phyloP scores from a whole-genome alignment of 2,888 invertebrate genomes.

The Calliphora vomitoria region DNA sequence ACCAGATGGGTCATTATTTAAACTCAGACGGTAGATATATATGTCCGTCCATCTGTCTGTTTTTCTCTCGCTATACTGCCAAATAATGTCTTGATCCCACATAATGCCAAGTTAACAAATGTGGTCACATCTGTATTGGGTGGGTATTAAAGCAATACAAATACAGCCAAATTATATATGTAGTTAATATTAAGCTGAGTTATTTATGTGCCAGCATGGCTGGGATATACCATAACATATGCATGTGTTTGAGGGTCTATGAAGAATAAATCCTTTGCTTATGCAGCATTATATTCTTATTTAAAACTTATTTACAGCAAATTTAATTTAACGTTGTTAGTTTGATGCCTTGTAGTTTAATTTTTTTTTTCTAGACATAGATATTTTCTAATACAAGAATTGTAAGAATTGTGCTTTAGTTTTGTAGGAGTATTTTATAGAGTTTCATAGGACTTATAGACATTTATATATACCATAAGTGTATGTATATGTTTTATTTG shows the following conservation, averaged over 20 bases:
- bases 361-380: constrained; percentile 15
- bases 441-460: background rate
- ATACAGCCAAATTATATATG: background rate
- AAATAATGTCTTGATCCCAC: constrained; percentile 15
- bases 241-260: background rate
- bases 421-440: background rate
- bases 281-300: background rate
- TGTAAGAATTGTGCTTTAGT: background rate
- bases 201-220: background rate
- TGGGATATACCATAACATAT: background rate
- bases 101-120: constrained; percentile 43
- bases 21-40: background rate
- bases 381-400: constrained; percentile 7
- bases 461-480: background rate
- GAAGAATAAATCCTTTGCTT: background rate
- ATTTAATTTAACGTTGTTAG: constrained; percentile 47
- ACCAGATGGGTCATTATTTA: constrained; percentile 27
- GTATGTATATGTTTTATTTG: background rate
- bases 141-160: background rate
- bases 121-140: background rate
- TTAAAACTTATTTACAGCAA: constrained; percentile 37
- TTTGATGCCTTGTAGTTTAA: constrained; percentile 10
- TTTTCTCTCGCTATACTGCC: background rate
- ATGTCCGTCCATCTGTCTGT: background rate
- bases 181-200: background rate